phyloP scores from a whole-genome alignment of 2,113 vertebrate genomes.

The Lagopus muta region DNA sequence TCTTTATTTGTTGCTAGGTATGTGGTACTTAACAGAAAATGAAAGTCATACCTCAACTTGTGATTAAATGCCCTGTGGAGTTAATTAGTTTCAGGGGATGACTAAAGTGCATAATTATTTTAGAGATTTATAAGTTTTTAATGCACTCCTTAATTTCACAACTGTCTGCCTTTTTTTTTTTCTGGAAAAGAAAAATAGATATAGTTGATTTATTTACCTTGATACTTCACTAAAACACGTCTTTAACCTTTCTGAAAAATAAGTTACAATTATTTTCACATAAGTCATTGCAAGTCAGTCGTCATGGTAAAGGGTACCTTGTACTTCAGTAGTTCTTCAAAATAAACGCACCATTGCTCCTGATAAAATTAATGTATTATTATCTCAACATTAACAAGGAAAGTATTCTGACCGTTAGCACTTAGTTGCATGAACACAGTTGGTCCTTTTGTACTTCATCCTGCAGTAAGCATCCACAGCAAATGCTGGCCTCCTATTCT shows the following conservation, averaged over 20 bases:
- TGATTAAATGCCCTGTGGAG: constrained; percentile 6
- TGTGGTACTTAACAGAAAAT: not conserved
- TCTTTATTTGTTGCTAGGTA: constrained; percentile 9
- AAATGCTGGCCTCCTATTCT: not conserved
- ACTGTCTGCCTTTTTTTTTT: not conserved
- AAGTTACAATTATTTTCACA: not conserved
- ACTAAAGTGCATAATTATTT: constrained; percentile 2
- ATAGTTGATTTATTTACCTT: not conserved
- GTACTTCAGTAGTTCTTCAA: not conserved
- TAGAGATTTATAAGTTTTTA: constrained; percentile 29
- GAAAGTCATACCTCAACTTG: not conserved
- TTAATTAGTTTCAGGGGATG: not conserved
- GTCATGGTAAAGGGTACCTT: not conserved
- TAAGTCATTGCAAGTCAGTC: not conserved
- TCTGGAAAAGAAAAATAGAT: not conserved
- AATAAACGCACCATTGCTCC: not conserved
- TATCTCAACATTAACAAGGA: not conserved
- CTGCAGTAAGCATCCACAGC: not conserved
- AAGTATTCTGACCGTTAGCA: not conserved
- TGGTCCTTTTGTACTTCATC: not conserved
- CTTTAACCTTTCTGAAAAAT: not conserved
- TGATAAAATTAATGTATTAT: not conserved
- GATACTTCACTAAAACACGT: not conserved
- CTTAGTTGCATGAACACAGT: not conserved
- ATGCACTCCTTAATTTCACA: constrained; percentile 35